These are phyloP conservation scores for Pedicia rivosa DNA, from an alignment of 2,888 invertebrate genomes.

Conservation along the genomic window DNA sequence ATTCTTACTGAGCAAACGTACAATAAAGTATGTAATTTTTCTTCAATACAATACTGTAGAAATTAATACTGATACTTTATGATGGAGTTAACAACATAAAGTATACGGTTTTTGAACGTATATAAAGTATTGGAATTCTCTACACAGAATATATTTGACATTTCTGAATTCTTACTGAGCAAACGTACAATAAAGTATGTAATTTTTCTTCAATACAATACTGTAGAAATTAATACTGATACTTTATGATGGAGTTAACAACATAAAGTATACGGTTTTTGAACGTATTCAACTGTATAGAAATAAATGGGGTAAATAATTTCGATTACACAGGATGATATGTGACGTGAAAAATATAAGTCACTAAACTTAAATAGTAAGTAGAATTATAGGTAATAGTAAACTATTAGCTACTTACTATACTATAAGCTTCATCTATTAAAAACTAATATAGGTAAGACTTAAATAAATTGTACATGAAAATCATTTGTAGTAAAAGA, in stretches of 20 bases:
- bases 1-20: conserved; percentile 25
- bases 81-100: conserved; percentile 11
- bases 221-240: conserved; percentile 13
- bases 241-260: conserved; percentile 18
- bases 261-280: conserved; percentile 3
- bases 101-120: conserved; percentile 14
- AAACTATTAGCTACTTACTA: too few relatives aligned
- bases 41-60: conserved; percentile 13
- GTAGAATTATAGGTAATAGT: too few relatives aligned
- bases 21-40: conserved; percentile 19
- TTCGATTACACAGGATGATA: too few relatives aligned
- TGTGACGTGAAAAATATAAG: too few relatives aligned
- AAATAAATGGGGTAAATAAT: too few relatives aligned
- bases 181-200: conserved; percentile 21
- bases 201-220: conserved; percentile 14
- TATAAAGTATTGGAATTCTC: conserved; percentile 23
- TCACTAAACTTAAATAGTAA: too few relatives aligned
- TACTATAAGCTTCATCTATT: too few relatives aligned
- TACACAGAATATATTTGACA: conserved; percentile 24
- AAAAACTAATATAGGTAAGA: too few relatives aligned
- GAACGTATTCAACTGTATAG: too few relatives aligned
- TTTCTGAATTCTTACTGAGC: conserved; percentile 26
- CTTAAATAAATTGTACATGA: too few relatives aligned
- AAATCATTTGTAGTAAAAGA: too few relatives aligned
- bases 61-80: conserved; percentile 17